Conservation (phyloP, 1,140 invertebrate species). For the Drosophila sproati region DNA sequence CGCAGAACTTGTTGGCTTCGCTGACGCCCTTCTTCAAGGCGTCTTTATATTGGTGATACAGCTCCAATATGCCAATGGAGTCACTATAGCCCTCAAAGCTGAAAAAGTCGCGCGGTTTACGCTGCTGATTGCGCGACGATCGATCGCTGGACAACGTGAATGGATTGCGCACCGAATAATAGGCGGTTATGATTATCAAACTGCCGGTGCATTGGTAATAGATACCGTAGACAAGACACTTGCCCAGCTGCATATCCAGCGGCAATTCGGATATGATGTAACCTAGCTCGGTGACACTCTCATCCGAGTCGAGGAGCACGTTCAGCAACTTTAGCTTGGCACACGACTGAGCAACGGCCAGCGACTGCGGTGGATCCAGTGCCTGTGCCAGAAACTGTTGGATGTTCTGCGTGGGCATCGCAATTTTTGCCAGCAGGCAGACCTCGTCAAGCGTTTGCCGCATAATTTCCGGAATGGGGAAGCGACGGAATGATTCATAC, state of each 20-base stretch:
- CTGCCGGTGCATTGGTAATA: slow-evolving; percentile 97
- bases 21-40: neutral
- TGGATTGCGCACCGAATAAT: slow-evolving; percentile 93
- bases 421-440: slow-evolving; percentile 95
- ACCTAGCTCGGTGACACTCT: slow-evolving; percentile 93
- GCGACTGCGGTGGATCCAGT: slow-evolving; percentile 93
- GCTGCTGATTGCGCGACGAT: slow-evolving; percentile 87
- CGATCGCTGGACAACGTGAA: slow-evolving; percentile 87
- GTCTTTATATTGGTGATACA: slow-evolving; percentile 50
- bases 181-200: slow-evolving; percentile 95
- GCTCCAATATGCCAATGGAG: slow-evolving; percentile 92
- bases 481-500: slow-evolving; percentile 87
- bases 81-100: slow-evolving; percentile 91
- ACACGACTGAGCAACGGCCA: slow-evolving; percentile 87
- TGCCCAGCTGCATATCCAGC: slow-evolving; percentile 87
- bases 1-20: slow-evolving; percentile 39
- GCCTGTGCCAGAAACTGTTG: slow-evolving; percentile 84
- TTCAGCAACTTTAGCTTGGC: slow-evolving; percentile 92
- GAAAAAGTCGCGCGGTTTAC: slow-evolving; percentile 85
- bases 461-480: slow-evolving; percentile 91
- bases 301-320: slow-evolving; percentile 90
- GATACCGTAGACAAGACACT: slow-evolving; percentile 95
- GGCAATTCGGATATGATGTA: slow-evolving; percentile 82
- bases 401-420: slow-evolving; percentile 86
- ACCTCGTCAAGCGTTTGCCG: slow-evolving; percentile 92